Conservation (phyloP, 2,888 invertebrate genomes). For the Chirona hameri region DNA sequence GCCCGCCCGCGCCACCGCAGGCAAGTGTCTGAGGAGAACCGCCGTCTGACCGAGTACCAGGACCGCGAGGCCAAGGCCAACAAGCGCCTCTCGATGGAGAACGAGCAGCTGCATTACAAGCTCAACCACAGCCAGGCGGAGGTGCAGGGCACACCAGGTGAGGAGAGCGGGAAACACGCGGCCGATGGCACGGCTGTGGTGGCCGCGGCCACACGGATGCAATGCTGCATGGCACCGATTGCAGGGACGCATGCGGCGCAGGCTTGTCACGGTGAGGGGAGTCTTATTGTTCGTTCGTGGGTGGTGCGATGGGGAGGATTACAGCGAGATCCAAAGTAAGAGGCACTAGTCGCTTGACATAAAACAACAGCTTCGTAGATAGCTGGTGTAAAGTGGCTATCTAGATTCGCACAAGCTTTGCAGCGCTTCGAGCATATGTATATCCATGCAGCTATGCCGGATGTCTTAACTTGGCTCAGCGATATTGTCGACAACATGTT, state of each 20-base stretch:
- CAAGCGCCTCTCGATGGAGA: conserved; percentile 70
- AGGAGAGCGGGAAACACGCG: neutral
- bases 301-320: too few species aligned
- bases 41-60: conserved; percentile 59
- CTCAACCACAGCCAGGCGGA: conserved; percentile 46
- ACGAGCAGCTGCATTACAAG: conserved; percentile 83
- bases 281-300: neutral
- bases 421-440: too few species aligned
- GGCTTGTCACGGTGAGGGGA: neutral
- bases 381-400: too few species aligned
- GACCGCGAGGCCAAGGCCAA: conserved; percentile 74
- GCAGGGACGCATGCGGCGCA: neutral
- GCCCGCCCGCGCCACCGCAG: conserved; percentile 47
- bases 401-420: too few species aligned
- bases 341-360: too few species aligned
- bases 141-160: neutral
- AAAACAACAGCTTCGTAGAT: too few species aligned
- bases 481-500: too few species aligned
- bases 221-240: neutral
- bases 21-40: conserved; percentile 62
- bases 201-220: neutral
- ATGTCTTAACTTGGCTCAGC: too few species aligned
- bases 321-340: neutral
- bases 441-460: too few species aligned
- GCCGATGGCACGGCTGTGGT: neutral